Evolutionary conservation across 1,140 invertebrate genomes (phyloP).

Genomic region (Rhopalosiphum maidis): DNA sequence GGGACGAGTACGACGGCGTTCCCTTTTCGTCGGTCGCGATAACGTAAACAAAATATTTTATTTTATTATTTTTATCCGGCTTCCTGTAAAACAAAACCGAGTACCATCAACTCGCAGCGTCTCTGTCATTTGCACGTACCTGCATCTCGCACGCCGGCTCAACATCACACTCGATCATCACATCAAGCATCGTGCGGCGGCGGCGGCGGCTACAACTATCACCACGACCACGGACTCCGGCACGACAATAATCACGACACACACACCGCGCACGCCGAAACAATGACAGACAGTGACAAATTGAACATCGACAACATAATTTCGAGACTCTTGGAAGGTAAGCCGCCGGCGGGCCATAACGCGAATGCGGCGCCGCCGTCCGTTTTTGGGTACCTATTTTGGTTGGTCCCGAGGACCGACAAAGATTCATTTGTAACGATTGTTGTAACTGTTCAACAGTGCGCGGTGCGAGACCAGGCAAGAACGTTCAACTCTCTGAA

Average conservation of each 20-base stretch:
- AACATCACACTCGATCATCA: background rate
- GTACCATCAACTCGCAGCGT: background rate
- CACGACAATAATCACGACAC: background rate
- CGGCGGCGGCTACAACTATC: background rate
- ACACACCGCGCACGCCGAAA: background rate
- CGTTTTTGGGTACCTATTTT: background rate
- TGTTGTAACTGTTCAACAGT: slow-evolving; percentile 63
- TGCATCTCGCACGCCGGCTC: background rate
- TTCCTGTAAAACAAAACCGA: background rate
- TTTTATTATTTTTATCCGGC: background rate
- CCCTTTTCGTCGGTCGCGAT: slow-evolving; percentile 39
- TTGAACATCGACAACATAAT: slow-evolving; percentile 62
- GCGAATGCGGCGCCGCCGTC: background rate
- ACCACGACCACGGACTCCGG: background rate
- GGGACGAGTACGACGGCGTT: slow-evolving; percentile 44
- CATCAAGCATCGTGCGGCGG: background rate
- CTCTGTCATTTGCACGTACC: background rate
- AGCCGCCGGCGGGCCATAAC: background rate
- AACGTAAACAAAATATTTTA: slow-evolving; percentile 48
- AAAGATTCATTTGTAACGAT: background rate
- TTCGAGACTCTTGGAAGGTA: slow-evolving; percentile 61
- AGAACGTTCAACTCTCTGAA: slow-evolving; percentile 77
- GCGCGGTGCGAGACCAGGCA: slow-evolving; percentile 74
- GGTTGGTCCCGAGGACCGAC: background rate
- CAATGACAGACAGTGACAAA: slow-evolving; percentile 59